Evolutionary conservation across 2,113 vertebrate genomes (phyloP).

Genomic region (Odontesthes bonariensis): DNA sequence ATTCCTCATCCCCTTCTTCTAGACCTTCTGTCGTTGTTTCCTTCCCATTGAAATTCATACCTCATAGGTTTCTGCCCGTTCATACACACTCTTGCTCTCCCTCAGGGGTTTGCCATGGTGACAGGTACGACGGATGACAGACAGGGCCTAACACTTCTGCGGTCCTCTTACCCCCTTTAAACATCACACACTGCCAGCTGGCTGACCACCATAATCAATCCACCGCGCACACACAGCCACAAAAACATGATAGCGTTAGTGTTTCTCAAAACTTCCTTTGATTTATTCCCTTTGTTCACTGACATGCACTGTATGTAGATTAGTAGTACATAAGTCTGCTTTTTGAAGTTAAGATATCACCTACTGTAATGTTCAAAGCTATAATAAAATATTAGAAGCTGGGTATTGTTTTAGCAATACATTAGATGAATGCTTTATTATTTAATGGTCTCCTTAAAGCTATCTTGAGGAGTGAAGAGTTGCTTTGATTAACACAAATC

Average conservation of each 20-base stretch:
- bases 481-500: conserved; percentile 74
- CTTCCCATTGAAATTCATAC: conserved; percentile 71
- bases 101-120: conserved; percentile 65
- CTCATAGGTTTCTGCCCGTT: conserved; percentile 72
- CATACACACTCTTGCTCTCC: conserved; percentile 58
- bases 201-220: conserved; percentile 54
- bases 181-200: conserved; percentile 47
- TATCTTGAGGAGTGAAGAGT: conserved; percentile 47
- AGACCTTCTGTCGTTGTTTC: conserved; percentile 56
- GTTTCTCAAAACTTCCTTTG: conserved; percentile 17
- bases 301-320: neutral
- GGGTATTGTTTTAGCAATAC: conserved; percentile 43
- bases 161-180: conserved; percentile 38
- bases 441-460: conserved; percentile 69
- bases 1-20: conserved; percentile 58
- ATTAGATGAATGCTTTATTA: conserved; percentile 63
- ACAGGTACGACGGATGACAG: conserved; percentile 78
- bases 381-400: conserved; percentile 45
- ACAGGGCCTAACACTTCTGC: conserved; percentile 54
- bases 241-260: neutral
- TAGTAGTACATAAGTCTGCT: too few species aligned
- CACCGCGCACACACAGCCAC: conserved; percentile 3
- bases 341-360: neutral
- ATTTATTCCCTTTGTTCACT: conserved; percentile 11
- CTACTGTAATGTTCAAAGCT: neutral